phyloP scores from a whole-genome alignment of 1,140 invertebrate species.

The Panulirus ornatus region DNA sequence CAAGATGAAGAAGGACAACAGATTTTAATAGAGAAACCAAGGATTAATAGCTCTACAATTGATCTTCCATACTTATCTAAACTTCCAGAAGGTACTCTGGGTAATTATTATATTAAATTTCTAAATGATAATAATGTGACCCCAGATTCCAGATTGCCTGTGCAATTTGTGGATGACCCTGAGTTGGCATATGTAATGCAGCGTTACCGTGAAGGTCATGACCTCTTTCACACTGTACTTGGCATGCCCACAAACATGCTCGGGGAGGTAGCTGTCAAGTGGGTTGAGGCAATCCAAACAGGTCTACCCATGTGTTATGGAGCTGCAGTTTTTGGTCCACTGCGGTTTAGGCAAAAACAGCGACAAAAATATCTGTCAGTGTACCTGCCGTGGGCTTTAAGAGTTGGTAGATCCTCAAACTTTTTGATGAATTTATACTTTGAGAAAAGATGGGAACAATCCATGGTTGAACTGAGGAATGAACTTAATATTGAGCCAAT shows the following conservation, averaged over 20 bases:
- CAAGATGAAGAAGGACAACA: slow-evolving; percentile 81
- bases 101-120: slow-evolving; percentile 90
- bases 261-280: slow-evolving; percentile 95
- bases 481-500: slow-evolving; percentile 73
- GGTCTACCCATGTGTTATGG: slow-evolving; percentile 93
- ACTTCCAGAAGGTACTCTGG: slow-evolving; percentile 89
- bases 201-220: slow-evolving; percentile 97
- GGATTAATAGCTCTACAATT: slow-evolving; percentile 91
- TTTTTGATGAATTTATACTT: slow-evolving; percentile 92
- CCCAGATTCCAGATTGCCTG: slow-evolving; percentile 91
- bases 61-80: slow-evolving; percentile 85
- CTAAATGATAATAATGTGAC: slow-evolving; percentile 92
- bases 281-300: slow-evolving; percentile 96
- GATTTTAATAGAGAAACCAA: slow-evolving; percentile 84
- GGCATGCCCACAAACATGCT: slow-evolving; percentile 98
- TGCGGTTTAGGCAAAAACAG: slow-evolving; percentile 89
- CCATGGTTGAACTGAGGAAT: slow-evolving; percentile 86
- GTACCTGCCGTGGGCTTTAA: slow-evolving; percentile 93
- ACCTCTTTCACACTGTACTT: slow-evolving; percentile 93
- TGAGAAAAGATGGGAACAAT: slow-evolving; percentile 96
- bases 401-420: slow-evolving; percentile 86
- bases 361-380: slow-evolving; percentile 86
- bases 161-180: slow-evolving; percentile 94
- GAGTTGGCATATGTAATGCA: slow-evolving; percentile 97
- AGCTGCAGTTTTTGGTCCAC: slow-evolving; percentile 91